A percentile compares a stretch with the other conserved stretches of the same genome.
phyloP scores from a whole-genome alignment of 2,888 invertebrate species.

The Epistrophe eligans region DNA sequence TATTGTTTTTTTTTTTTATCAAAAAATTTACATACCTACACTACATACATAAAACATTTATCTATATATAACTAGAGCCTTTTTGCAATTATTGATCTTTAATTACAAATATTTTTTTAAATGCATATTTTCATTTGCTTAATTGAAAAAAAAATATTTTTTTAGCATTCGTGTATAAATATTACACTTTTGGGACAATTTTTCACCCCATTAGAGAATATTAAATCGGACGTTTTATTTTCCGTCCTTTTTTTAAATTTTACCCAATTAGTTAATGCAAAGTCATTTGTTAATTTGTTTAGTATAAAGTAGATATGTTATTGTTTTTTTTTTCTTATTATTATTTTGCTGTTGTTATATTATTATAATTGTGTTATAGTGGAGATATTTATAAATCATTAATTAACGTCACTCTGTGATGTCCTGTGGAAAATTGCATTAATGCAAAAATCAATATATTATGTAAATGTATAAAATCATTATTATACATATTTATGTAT shows the following conservation, averaged over 20 bases:
- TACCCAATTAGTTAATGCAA: background rate
- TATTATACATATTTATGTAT: background rate
- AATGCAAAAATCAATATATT: background rate
- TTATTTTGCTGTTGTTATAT: background rate
- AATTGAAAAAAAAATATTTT: too few species aligned
- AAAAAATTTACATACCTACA: too few species aligned
- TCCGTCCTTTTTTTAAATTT: too few species aligned
- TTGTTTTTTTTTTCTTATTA: background rate
- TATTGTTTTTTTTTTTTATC: too few species aligned
- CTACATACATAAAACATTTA: too few species aligned
- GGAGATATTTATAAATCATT: background rate
- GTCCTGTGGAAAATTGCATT: constrained; percentile 5
- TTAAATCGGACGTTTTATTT: too few species aligned
- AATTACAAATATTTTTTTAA: too few species aligned
- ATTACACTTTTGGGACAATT: background rate
- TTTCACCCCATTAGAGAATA: background rate
- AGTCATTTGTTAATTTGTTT: background rate
- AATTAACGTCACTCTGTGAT: background rate
- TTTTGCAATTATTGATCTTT: too few species aligned
- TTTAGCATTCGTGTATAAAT: background rate
- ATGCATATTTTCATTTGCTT: too few species aligned
- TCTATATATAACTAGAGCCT: too few species aligned
- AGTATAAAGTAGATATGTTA: background rate
- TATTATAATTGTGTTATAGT: background rate
- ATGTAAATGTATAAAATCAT: background rate